Evolutionary conservation across 1,140 invertebrate species (phyloP), one percentile per base, ranked within the genome.

Genomic region (Heliconius nattereri): DNA sequence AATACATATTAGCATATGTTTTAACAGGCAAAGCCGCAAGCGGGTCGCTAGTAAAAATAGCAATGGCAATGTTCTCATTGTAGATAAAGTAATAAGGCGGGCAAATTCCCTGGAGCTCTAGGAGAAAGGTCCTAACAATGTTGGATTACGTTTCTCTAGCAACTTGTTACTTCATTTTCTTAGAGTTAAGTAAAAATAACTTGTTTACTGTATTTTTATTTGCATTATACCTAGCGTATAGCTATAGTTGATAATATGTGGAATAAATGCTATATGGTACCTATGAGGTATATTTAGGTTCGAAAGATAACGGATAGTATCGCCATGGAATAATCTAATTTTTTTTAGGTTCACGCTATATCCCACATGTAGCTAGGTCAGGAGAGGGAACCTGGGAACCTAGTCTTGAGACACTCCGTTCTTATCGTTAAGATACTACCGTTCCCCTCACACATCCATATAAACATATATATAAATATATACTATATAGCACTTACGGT

Each of bases 131-230:
- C 60, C 60, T 66, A 66, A 66, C 60, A 66, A 66, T 66, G 60
- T 66, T 26, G 60, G 60, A 66, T 66, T 66, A 66, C 60, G 26
- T 26, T 66, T 66, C 13, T 26, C 13, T 2, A n/a, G 9, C 60
- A 66, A 66, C 60, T 66, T 66, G 60, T 29, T 66, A 66, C 60
- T 66, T 66, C 11, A 66, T 66, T 66, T 66, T 66, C 60, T 66
- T 29, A 66, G 26, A 66, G 7, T 66, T 66, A 66, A 29, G 60
- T 29, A 66, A 66, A 66, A 66, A 60, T 60, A 29, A 66, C 13
- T 29, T 29, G 13, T 6, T 29, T 29, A 29, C 26, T 29, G 23
- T 66, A 29, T 1, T n/a, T 29, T 66, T 29, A 16, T 66, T 66
- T 66, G 2, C 23, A 29, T 66, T 29, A 66, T 66, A 23, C 6